Evolutionary conservation across 2,888 invertebrate genomes (phyloP).

Genomic region (Agriopis aurantiaria): DNA sequence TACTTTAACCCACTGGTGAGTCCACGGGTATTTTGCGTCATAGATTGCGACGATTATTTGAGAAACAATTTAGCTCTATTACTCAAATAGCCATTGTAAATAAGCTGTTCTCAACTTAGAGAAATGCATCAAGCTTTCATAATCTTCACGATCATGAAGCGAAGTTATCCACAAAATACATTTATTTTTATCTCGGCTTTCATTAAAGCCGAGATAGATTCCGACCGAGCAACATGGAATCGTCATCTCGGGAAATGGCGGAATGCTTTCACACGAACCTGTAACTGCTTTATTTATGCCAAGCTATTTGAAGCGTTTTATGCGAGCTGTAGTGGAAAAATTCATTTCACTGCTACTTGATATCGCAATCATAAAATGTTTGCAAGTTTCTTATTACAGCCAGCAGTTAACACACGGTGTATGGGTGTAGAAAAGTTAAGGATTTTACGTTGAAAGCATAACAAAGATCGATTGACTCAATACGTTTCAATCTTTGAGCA

Average conservation of each 20-base stretch:
- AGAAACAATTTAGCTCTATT: no score
- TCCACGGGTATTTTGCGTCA: no score
- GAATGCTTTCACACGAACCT: conserved; percentile 35
- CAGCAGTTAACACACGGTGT: not conserved
- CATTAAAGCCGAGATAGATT: conserved; percentile 21
- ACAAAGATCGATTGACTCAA: not conserved
- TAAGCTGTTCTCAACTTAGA: no score
- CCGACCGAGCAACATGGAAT: conserved; percentile 30
- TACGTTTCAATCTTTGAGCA: not conserved
- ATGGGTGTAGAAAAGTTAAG: not conserved
- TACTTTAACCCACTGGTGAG: no score
- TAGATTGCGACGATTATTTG: no score
- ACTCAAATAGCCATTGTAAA: no score
- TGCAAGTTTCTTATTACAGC: not conserved
- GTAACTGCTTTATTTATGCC: conserved; percentile 22
- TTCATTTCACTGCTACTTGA: not conserved
- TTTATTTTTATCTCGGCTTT: no score
- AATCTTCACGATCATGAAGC: conserved; percentile 6
- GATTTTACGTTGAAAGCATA: not conserved
- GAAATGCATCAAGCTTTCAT: not conserved
- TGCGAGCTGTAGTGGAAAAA: not conserved
- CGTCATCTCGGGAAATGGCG: conserved; percentile 32
- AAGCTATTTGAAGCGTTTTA: conserved; percentile 3
- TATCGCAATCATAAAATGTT: not conserved
- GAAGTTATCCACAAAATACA: conserved; percentile 19